A percentile compares a stretch with the other conserved stretches of the same genome.
These are phyloP conservation scores for Phenacoccus solenopsis DNA, from an alignment of 1,140 invertebrate genomes.

Conservation along the genomic window DNA sequence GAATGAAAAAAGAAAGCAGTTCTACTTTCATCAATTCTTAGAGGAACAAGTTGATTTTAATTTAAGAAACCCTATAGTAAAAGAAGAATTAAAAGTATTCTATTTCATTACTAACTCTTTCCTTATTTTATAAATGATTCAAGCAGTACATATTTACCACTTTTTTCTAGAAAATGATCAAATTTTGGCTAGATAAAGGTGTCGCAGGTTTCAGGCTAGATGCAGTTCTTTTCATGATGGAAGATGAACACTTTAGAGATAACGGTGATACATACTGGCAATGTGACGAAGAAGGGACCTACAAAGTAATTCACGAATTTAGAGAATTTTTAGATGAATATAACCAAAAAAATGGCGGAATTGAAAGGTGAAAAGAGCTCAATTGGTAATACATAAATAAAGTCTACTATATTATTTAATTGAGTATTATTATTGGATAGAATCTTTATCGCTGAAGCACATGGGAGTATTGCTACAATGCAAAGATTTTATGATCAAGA, in stretches of 20 bases:
- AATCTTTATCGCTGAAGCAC: no score
- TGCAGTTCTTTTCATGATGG: conserved; percentile 38
- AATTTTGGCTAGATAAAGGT: conserved; percentile 51
- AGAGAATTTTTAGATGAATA: background rate
- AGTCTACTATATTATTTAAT: background rate
- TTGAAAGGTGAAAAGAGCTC: no score
- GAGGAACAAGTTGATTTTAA: conserved; percentile 61
- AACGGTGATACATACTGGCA: background rate
- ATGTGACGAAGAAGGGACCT: no score
- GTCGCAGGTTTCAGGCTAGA: conserved; percentile 57
- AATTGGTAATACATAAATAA: background rate
- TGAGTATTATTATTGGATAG: no score
- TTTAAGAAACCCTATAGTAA: conserved; percentile 39
- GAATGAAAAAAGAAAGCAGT: conserved; percentile 48
- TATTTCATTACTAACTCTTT: no score
- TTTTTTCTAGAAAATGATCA: conserved; percentile 34
- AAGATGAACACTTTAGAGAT: conserved; percentile 24
- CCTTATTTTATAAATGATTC: no score
- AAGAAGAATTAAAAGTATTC: no score
- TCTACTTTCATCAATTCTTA: conserved; percentile 59
- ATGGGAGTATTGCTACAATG: no score
- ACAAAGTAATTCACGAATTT: no score
- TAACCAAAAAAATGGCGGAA: no score
- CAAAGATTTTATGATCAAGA: no score
- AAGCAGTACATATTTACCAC: no score